Conservation (phyloP, 2,888 invertebrate species). For the Argyresthia goedartella region DNA sequence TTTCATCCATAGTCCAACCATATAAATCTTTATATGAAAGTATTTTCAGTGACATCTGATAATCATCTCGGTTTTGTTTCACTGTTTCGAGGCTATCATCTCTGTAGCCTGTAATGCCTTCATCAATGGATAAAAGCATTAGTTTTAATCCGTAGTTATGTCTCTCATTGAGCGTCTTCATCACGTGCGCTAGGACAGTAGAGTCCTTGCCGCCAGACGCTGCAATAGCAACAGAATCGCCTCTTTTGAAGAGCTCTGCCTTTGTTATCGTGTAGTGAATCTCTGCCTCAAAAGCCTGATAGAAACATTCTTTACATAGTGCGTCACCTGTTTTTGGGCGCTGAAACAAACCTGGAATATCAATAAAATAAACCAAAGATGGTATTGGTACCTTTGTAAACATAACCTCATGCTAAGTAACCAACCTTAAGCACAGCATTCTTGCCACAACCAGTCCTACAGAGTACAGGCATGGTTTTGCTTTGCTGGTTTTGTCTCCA, state of each 20-base stretch:
- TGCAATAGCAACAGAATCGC: constrained; percentile 91
- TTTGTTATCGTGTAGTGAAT: constrained; percentile 91
- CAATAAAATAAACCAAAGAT: constrained; percentile 1
- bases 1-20: constrained; percentile 99
- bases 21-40: constrained; percentile 97
- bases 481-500: background rate
- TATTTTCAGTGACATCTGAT: constrained; percentile 93
- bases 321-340: constrained; percentile 93
- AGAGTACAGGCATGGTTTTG: constrained; percentile 74
- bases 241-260: constrained; percentile 84
- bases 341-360: constrained; percentile 49
- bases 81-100: constrained; percentile 98
- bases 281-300: constrained; percentile 93
- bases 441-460: constrained; percentile 80
- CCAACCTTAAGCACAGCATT: constrained; percentile 82
- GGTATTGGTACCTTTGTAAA: background rate
- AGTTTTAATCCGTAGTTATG: constrained; percentile 92
- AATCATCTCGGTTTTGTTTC: constrained; percentile 93
- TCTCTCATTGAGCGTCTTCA: constrained; percentile 91
- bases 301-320: constrained; percentile 95
- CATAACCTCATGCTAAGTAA: background rate
- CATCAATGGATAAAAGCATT: constrained; percentile 95
- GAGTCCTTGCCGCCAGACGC: constrained; percentile 98
- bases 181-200: constrained; percentile 94
- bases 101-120: constrained; percentile 96